Percentiles rank a stretch among this genome's conserved stretches.
These are phyloP conservation scores for Sepioteuthis lessoniana DNA, from an alignment of 2,888 invertebrate species.

Conservation along the genomic window DNA sequence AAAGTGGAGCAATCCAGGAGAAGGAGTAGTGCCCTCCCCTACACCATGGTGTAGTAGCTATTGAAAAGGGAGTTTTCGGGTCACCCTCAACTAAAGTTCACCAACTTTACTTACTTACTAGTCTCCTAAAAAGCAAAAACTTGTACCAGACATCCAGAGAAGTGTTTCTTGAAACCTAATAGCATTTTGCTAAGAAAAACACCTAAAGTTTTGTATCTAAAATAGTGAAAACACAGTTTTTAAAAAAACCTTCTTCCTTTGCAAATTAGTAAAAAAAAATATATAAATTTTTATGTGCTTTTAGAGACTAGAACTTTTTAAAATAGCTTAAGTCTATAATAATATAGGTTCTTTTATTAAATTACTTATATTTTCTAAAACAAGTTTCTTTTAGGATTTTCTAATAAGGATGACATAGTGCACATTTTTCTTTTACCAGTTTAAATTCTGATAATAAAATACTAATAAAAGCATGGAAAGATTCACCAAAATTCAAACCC, in stretches of 20 bases:
- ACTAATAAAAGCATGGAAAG: neutral
- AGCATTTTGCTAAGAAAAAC: too few relatives aligned
- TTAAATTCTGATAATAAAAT: neutral
- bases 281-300: neutral
- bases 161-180: too few relatives aligned
- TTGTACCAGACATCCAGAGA: too few relatives aligned
- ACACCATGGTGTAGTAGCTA: too few relatives aligned
- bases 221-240: too few relatives aligned
- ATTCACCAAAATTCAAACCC: neutral
- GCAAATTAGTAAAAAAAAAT: neutral
- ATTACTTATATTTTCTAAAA: neutral
- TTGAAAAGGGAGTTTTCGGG: too few relatives aligned
- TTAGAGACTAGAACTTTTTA: neutral
- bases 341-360: neutral
- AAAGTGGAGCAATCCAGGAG: too few relatives aligned
- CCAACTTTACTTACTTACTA: too few relatives aligned
- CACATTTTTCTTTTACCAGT: neutral
- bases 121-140: too few relatives aligned
- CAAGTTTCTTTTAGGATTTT: neutral
- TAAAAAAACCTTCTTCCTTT: neutral
- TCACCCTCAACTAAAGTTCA: too few relatives aligned
- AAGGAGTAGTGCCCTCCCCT: too few relatives aligned
- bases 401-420: neutral
- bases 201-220: neutral
- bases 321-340: neutral